Evolutionary conservation across 35 echinoderm and acorn worm genomes (phyloP), one percentile per base, ranked within the genome.

Genomic region (Lytechinus variegatus): DNA sequence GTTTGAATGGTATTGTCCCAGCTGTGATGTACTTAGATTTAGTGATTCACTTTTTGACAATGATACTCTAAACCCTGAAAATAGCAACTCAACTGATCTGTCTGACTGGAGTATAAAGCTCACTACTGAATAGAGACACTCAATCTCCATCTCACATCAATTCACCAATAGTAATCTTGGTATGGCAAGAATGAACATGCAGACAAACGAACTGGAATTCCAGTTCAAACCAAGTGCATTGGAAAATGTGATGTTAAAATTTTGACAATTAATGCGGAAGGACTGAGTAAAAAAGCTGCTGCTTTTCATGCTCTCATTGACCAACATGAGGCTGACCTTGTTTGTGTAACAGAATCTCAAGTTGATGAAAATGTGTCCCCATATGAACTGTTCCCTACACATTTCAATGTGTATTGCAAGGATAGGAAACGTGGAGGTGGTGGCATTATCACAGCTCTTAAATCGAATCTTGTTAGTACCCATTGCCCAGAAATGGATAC

Each of bases 241-340:
- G 86, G 29, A 87, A 87, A 87, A 87, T 27, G 86, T 87, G 86
- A 87, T 87, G 86, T 87, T 44, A 87, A 8, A 87, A 87, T 87
- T 27, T 87, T 87, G 29, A 87, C 86, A 87, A 87, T 87, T 27
- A 87, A 87, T 19, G 86, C 86, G 1, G 86, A 87, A 87, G n/a
- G n/a, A n/a, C n/a, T n/a, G n/a, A n/a, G n/a, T n/a, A n/a, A n/a
- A n/a, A n/a, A n/a, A n/a, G n/a, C n/a, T n/a, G n/a, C n/a, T n/a
- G n/a, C n/a, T n/a, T n/a, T n/a, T n/a, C n/a, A n/a, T n/a, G n/a
- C n/a, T n/a, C n/a, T n/a, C n/a, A n/a, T n/a, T n/a, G n/a, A n/a
- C n/a, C n/a, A n/a, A n/a, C n/a, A n/a, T n/a, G n/a, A n/a, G n/a
- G n/a, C n/a, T n/a, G n/a, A n/a, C n/a, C n/a, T n/a, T n/a, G n/a